Percentiles rank a stretch among this genome's conserved stretches.
phyloP scores from a whole-genome alignment of 2,113 vertebrate genomes.

The Callithrix jacchus region DNA sequence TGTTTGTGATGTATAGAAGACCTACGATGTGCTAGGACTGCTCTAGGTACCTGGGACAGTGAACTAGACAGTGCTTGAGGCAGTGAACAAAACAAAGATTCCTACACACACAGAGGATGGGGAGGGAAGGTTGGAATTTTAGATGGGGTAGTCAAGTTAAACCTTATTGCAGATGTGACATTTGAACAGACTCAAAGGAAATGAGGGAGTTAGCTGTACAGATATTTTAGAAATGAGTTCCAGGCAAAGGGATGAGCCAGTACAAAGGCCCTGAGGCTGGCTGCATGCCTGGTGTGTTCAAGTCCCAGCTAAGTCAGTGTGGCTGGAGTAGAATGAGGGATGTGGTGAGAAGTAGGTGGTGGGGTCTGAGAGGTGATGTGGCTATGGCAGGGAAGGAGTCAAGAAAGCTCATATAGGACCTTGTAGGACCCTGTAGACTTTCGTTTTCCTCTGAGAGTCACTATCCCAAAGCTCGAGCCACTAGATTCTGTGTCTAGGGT shows the following conservation, averaged over 20 bases:
- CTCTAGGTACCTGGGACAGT: not conserved
- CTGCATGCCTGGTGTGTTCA: not conserved
- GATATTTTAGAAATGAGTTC: not conserved
- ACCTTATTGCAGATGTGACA: not conserved
- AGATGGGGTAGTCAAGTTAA: not conserved
- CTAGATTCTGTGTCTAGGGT: not conserved
- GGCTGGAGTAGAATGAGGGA: not conserved
- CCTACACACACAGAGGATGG: not conserved
- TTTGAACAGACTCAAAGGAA: constrained; percentile 16
- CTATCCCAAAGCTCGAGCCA: not conserved
- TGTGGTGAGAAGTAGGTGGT: not conserved
- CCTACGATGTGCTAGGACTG: not conserved
- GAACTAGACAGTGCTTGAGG: not conserved
- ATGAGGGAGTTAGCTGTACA: not conserved
- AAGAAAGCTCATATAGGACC: not conserved
- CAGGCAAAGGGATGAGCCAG: not conserved
- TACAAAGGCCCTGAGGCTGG: not conserved
- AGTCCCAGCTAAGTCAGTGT: not conserved
- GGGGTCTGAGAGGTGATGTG: not conserved
- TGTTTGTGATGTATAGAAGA: not conserved
- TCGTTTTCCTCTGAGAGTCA: not conserved
- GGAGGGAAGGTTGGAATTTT: not conserved
- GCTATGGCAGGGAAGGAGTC: not conserved
- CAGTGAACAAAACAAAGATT: not conserved
- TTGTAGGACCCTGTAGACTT: not conserved